Conservation (phyloP, 1,140 invertebrate genomes). For the Penaeus chinensis region DNA sequence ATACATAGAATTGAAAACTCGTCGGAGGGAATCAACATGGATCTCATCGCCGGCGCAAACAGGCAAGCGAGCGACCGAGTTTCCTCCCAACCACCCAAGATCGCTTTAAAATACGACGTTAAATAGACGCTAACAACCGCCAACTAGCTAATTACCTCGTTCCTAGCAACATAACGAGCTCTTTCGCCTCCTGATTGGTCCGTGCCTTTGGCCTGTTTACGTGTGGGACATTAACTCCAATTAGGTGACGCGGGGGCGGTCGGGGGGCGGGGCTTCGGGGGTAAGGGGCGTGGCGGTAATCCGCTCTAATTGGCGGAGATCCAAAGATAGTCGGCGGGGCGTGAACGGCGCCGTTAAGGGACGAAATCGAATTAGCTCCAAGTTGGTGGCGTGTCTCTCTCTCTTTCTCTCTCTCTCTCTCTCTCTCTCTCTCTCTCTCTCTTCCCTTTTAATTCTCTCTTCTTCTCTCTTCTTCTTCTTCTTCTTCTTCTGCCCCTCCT, state of each 20-base stretch:
- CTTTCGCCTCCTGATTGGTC: conserved; percentile 30
- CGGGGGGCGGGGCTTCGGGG: conserved; percentile 15
- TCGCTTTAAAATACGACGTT: too few relatives aligned
- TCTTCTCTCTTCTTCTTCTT: background rate
- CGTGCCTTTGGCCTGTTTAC: conserved; percentile 40
- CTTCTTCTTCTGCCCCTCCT: background rate
- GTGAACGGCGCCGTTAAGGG: too few relatives aligned
- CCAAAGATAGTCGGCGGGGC: too few relatives aligned
- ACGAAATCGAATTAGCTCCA: background rate
- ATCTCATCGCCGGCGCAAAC: too few relatives aligned
- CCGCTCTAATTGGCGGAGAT: too few relatives aligned
- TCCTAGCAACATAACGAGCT: conserved; percentile 43
- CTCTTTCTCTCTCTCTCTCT: background rate
- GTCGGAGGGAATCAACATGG: too few relatives aligned
- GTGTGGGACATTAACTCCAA: conserved; percentile 46
- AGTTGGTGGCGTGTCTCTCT: background rate
- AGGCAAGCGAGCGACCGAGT: conserved; percentile 5
- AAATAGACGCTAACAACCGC: background rate
- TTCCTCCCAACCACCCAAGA: too few relatives aligned
- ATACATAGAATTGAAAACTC: too few relatives aligned
- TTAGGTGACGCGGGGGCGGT: conserved; percentile 1
- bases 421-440: background rate
- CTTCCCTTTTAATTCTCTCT: background rate
- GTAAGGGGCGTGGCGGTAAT: background rate
- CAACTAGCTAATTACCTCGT: conserved; percentile 31